Evolutionary conservation across 2,113 vertebrate genomes (phyloP).

Genomic region (Zapus hudsonius): DNA sequence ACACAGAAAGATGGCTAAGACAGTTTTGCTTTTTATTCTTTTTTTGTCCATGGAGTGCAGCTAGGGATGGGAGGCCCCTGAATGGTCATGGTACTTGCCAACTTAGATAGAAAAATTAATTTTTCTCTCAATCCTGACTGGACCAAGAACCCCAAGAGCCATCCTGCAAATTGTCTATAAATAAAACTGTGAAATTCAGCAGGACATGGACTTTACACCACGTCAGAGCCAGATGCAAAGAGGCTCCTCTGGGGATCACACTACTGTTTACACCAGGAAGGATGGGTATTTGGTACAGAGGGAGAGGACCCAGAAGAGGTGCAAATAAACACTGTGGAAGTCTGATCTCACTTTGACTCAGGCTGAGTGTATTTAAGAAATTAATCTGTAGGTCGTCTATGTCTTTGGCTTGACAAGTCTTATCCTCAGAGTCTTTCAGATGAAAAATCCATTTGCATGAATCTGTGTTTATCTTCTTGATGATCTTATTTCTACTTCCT

Average conservation of each 20-base stretch:
- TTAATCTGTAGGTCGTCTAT: background rate
- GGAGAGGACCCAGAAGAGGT: slow-evolving; percentile 6
- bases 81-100: slow-evolving; percentile 57
- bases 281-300: background rate
- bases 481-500: slow-evolving; percentile 49
- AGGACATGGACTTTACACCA: slow-evolving; percentile 45
- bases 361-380: slow-evolving; percentile 27
- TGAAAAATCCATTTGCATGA: slow-evolving; percentile 32
- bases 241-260: slow-evolving; percentile 8
- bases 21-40: slow-evolving; percentile 18
- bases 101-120: slow-evolving; percentile 73
- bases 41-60: slow-evolving; percentile 20
- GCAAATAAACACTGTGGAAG: slow-evolving; percentile 48
- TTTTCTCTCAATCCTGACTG: slow-evolving; percentile 72
- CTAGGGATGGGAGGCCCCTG: background rate
- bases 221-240: slow-evolving; percentile 36
- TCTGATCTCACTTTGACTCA: slow-evolving; percentile 14
- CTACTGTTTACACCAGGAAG: background rate
- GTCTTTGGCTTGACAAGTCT: background rate
- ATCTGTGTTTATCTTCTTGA: slow-evolving; percentile 42
- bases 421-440: background rate
- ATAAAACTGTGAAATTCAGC: slow-evolving; percentile 70
- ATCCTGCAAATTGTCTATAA: slow-evolving; percentile 63
- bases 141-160: slow-evolving; percentile 39
- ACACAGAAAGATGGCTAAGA: background rate